Evolutionary conservation across 1,140 invertebrate genomes (phyloP), one percentile per base, ranked within the genome.

Genomic region (Ceratosolen solmsi): DNA sequence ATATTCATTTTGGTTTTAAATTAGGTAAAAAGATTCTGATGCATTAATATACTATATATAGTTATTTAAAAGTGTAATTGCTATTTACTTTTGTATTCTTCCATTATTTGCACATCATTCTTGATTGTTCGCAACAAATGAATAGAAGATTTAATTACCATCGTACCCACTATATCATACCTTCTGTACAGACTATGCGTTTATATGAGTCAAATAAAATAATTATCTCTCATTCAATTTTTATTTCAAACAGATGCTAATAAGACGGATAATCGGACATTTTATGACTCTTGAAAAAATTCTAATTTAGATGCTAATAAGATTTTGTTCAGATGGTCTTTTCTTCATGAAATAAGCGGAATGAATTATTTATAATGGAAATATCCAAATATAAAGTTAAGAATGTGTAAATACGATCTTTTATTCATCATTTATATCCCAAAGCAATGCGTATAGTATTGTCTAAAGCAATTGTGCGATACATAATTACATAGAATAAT

Each of bases 41-140:
- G n/a, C n/a, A n/a, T n/a, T n/a, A n/a, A n/a, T n/a, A n/a, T n/a
- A n/a, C n/a, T n/a, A n/a, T n/a, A n/a, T n/a, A n/a, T n/a, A n/a
- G n/a, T n/a, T n/a, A n/a, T n/a, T n/a, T n/a, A n/a, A n/a, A n/a
- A n/a, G n/a, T n/a, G n/a, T n/a, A n/a, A n/a, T n/a, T 38, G 22
- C n/a, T 51, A 38, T 73, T 49, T n/a, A 46, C 46, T 79, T 84
- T 74, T 80, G 36, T 63, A 79, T 79, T 72, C 73, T 81, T 78
- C 79, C 38, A 68, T 79, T 27, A 15, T 20, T 51, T 65, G 20
- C 38, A 22, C 38, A 22, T 25, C 30, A 41, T 7, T 65, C 49
- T 51, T 70, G 76, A 79, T 71, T 79, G 65, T 56, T 71, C 15
- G 49, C 49, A 8, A 58, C 13, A 33, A 71, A 22, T 56, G 49